Conservation (phyloP, 2,888 invertebrate species). For the Luperina testacea region DNA sequence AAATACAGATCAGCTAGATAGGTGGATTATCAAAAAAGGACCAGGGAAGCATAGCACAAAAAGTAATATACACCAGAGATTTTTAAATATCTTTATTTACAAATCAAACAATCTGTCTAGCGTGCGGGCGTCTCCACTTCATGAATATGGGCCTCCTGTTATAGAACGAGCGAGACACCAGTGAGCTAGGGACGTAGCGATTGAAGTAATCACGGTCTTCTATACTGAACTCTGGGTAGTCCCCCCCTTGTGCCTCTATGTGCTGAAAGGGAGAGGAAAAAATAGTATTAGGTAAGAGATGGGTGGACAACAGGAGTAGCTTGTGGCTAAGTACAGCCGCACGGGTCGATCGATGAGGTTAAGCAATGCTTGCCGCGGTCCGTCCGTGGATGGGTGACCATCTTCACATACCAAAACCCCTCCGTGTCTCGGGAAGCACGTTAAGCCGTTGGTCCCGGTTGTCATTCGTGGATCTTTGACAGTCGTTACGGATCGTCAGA, state of each 20-base stretch:
- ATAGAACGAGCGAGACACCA: neutral
- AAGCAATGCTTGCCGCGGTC: no score
- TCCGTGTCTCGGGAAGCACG: no score
- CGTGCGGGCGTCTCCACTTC: neutral
- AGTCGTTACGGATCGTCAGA: no score
- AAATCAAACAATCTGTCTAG: neutral
- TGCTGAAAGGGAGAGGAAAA: neutral
- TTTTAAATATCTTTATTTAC: constrained; percentile 2
- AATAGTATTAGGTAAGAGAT: neutral
- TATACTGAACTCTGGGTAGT: neutral
- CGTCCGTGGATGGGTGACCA: no score
- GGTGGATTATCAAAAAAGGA: no score
- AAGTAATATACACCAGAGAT: neutral
- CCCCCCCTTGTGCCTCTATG: neutral
- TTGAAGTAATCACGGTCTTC: constrained; percentile 6
- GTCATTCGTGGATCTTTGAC: no score
- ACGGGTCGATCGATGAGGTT: no score
- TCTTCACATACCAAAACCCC: no score
- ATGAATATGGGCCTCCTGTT: neutral
- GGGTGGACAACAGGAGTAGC: neutral
- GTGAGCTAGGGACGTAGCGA: fast-evolving
- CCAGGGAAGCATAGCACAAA: no score
- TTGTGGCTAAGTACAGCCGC: no score
- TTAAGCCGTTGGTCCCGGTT: no score
- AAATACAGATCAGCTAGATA: no score